Evolutionary conservation across 2,113 vertebrate genomes (phyloP), one percentile per base, ranked within the genome.

Genomic region (Hyperoodon ampullatus): DNA sequence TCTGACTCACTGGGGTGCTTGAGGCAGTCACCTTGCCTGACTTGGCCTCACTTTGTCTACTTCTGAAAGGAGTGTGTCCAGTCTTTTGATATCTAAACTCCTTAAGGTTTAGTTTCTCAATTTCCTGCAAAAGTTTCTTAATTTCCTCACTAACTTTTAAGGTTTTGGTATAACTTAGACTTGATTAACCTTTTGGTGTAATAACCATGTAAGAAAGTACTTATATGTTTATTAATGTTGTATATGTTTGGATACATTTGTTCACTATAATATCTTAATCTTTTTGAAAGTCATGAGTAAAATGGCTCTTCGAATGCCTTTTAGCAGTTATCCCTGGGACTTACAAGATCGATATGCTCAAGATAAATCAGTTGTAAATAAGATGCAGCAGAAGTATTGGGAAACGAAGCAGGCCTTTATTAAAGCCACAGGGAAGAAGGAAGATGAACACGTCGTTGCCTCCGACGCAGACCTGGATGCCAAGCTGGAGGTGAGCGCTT

Each of bases 381-480:
- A 99, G 98, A 99, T 99, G 99, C 99, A 99, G 95, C 99, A 99
- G 98, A 99, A 99, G 84, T 99, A 99, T 96, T 99, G 99, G 99
- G 99, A 99, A 97, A 99, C 99, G 55, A 99, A 99, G 88, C 99
- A 99, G 98, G 99, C 99, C 0, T 99, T 99, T 90, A 99, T 99
- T 97, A 99, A 99, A 98, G 99, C 99, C 86, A 99, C 99, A 0
- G 99, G 99, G 58, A 99, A 99, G 98, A 99, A 99, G 88, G 99
- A 99, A 96, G 99, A 99, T 86, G 99, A 99, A 5, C 99, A 99
- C 33, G 99, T 99, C 16, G 99, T 99, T 47, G 99, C 99, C 44
- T 99, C 99, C 0, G 99, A 99, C 35, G 99, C 99, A 7, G 99
- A 99, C 82, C 98, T 99, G 96, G 99, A 99, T n/a, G 99, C 98